Evolutionary conservation across 1,140 invertebrate genomes (phyloP).

Genomic region (Diprion similis): DNA sequence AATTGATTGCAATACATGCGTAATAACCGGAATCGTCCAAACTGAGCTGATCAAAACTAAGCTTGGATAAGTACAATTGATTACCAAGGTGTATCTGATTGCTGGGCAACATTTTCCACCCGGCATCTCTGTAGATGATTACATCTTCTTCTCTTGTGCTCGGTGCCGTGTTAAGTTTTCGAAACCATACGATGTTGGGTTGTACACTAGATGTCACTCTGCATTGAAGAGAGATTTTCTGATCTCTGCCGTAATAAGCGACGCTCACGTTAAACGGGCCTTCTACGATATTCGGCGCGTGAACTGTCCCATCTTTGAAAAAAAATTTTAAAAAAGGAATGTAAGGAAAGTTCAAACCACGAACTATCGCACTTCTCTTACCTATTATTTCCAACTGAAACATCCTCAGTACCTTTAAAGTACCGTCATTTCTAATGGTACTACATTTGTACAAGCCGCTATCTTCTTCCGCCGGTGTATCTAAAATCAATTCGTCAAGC

Average conservation of each 20-base stretch:
- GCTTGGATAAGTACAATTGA: conserved; percentile 10
- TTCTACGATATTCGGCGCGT: background rate
- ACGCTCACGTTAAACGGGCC: conserved; percentile 2
- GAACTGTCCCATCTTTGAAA: conserved; percentile 1
- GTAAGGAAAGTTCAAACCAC: too few species aligned
- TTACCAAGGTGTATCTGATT: conserved; percentile 9
- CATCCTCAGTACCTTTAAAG: conserved; percentile 9
- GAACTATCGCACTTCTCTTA: background rate
- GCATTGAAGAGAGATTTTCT: conserved; percentile 11
- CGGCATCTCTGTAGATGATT: conserved; percentile 2
- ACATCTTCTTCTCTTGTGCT: background rate
- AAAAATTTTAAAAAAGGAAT: background rate
- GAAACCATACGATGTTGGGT: conserved; percentile 6
- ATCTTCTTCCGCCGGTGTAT: background rate
- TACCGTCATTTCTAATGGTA: conserved; percentile 1
- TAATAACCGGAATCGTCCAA: conserved; percentile 2
- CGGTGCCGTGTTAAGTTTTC: background rate
- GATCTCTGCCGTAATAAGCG: background rate
- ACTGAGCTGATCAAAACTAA: background rate
- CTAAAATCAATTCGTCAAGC: background rate
- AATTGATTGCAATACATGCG: conserved; percentile 11
- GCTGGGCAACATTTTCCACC: conserved; percentile 11
- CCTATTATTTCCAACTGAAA: conserved; percentile 14
- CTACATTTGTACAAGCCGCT: conserved; percentile 12
- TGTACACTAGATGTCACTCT: background rate